Base-by-base conservation (phyloP, 1,140 invertebrate genomes). In the Bombus sibiricus region DNA sequence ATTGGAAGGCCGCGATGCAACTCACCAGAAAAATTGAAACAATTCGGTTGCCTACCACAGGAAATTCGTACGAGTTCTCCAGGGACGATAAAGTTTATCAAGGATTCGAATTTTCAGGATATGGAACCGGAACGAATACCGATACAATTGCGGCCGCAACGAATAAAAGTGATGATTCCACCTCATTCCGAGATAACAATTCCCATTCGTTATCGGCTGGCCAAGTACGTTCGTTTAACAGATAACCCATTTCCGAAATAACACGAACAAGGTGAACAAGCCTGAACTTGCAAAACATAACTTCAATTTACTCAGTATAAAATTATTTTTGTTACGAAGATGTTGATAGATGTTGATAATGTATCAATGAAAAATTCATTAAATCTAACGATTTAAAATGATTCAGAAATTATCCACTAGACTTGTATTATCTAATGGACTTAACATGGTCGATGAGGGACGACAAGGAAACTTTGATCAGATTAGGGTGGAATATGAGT, bases 341-440 rank as follows among this genome's bases (percentile, higher is more conserved):
- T 37, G 66, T 68, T 69, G 37, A 69, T 37, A 69, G 12, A 1
- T 53, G 47, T 53, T 22, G 18, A 18, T 53, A 53, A 53, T 22
- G 1, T 22, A 22, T 22, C 47, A 8, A 22, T 53, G 18, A 22
- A 18, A 53, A 8, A 53, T 53, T 53, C 18, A 71, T 41, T n/a
- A 15, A 25, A 43, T 22, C 41, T 43, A 73, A 73, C 28, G 41
- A 73, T 47, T 43, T 15, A 28, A 76, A 39, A 72, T 59, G 10
- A 53, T 85, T 66, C 79, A 97, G 96, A 92, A 97, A 98, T 93
- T 99, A 98, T 95, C 98, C 98, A 2, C 96, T 99, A n/a, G 98
- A 99, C 94, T 95, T 99, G 15, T 99, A 99, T 93, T 98, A 98
- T 91, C 94, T 99, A 59, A 98, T 99, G 97, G 98, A 99, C 93